Conservation (phyloP, 2,888 invertebrate species). For the Liopterus haemorrhoidalis region DNA sequence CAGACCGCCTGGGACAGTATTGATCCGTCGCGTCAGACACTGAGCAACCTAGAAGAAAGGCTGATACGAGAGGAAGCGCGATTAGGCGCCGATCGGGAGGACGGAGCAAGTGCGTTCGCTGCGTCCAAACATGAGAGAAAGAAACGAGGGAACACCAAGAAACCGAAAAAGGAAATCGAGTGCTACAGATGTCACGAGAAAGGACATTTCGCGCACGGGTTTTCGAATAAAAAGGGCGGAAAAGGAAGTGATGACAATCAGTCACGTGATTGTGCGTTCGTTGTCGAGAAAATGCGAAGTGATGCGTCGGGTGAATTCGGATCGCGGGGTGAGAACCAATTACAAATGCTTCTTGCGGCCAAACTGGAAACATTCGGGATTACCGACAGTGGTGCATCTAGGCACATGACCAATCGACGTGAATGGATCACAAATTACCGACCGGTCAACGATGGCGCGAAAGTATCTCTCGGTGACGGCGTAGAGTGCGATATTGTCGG, state of each 20-base stretch:
- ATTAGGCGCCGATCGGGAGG: no score
- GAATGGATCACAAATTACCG: no score
- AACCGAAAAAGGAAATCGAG: conserved; percentile 18
- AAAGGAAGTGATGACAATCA: conserved; percentile 23
- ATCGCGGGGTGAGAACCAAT: no score
- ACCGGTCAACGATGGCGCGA: no score
- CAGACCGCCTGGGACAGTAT: conserved; percentile 25
- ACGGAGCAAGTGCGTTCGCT: not conserved
- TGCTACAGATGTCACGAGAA: conserved; percentile 25
- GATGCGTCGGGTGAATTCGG: no score
- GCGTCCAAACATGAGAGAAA: not conserved
- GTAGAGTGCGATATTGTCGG: conserved; percentile 24
- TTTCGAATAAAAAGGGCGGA: conserved; percentile 7
- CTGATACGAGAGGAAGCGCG: conserved; percentile 28
- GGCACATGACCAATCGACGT: no score
- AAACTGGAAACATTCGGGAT: conserved; percentile 27
- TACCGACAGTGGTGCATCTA: conserved; percentile 31
- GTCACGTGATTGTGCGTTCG: conserved; percentile 13
- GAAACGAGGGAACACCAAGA: no score
- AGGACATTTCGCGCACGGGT: conserved; percentile 1
- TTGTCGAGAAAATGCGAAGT: no score
- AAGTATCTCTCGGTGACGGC: conserved; percentile 29
- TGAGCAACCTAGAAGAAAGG: conserved; percentile 27
- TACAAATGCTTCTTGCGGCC: conserved; percentile 7
- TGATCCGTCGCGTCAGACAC: conserved; percentile 22